A percentile compares a stretch with the other conserved stretches of the same genome.
Conservation (phyloP, 2,888 invertebrate species). For the Drosophila picticornis region DNA sequence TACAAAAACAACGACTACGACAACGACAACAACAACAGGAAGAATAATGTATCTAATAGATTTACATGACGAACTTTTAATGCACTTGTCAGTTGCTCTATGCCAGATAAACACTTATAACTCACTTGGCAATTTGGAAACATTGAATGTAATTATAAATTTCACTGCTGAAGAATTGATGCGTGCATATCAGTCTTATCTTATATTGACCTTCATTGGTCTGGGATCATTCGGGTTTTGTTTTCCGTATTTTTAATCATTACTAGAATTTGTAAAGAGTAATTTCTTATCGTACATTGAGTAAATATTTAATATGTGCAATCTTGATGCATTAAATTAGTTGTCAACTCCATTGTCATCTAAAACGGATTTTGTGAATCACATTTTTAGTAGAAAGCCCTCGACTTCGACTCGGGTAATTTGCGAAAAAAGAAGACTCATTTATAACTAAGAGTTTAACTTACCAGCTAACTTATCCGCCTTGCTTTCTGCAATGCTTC, state of each 20-base stretch:
- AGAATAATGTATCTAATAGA: constrained; percentile 29
- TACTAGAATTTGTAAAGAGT: no score
- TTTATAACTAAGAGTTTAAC: not conserved
- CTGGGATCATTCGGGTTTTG: not conserved
- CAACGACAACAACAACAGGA: constrained; percentile 4
- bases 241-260: not conserved
- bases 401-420: no score
- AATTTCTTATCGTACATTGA: no score
- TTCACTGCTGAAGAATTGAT: not conserved
- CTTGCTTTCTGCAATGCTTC: not conserved
- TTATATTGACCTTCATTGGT: not conserved
- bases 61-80: constrained; percentile 43
- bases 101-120: not conserved
- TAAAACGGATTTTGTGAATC: no score
- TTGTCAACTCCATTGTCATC: no score
- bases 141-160: not conserved
- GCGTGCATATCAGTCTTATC: not conserved
- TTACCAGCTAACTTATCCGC: not conserved
- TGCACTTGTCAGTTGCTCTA: constrained; percentile 35
- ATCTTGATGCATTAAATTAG: no score
- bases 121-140: not conserved
- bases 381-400: no score
- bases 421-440: not conserved
- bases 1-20: constrained; percentile 13
- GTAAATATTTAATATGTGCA: no score